Conservation (phyloP, 2,888 invertebrate genomes). For the Altica lythri region DNA sequence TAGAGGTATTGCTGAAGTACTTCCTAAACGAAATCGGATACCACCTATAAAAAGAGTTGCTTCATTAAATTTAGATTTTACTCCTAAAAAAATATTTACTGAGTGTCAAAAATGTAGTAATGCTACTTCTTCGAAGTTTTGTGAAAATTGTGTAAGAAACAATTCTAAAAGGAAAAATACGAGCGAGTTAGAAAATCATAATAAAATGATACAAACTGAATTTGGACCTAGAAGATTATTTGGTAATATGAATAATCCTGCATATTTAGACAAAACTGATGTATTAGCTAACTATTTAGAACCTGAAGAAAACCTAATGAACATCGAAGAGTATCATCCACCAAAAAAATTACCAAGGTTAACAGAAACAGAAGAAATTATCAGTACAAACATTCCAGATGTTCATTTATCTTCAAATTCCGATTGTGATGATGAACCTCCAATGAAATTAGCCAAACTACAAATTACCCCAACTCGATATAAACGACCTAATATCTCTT, state of each 20-base stretch:
- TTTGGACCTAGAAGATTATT: conserved; percentile 42
- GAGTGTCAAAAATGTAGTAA: conserved; percentile 36
- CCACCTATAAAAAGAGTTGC: conserved; percentile 1
- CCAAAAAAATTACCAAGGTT: conserved; percentile 47
- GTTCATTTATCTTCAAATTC: not conserved
- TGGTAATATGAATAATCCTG: conserved; percentile 38
- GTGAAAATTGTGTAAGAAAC: conserved; percentile 43
- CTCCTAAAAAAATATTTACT: conserved; percentile 40
- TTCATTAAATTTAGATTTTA: conserved; percentile 5
- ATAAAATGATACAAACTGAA: conserved; percentile 32
- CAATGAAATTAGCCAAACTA: conserved; percentile 21
- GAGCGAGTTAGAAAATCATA: conserved; percentile 45
- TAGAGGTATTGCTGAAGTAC: conserved; percentile 43
- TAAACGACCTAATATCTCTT: conserved; percentile 44
- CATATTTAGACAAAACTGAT: conserved; percentile 18
- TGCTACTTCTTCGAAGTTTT: conserved; percentile 33
- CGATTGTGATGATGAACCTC: conserved; percentile 22
- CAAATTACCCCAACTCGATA: conserved; percentile 29
- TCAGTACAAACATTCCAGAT: not conserved
- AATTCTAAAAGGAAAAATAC: conserved; percentile 40
- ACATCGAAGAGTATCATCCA: conserved; percentile 46
- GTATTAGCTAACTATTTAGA: conserved; percentile 49
- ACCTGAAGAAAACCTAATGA: not conserved
- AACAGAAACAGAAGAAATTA: not conserved
- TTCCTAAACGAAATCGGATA: conserved; percentile 36